Evolutionary conservation across 2,888 invertebrate genomes (phyloP).

Genomic region (Acrobasis consociella): DNA sequence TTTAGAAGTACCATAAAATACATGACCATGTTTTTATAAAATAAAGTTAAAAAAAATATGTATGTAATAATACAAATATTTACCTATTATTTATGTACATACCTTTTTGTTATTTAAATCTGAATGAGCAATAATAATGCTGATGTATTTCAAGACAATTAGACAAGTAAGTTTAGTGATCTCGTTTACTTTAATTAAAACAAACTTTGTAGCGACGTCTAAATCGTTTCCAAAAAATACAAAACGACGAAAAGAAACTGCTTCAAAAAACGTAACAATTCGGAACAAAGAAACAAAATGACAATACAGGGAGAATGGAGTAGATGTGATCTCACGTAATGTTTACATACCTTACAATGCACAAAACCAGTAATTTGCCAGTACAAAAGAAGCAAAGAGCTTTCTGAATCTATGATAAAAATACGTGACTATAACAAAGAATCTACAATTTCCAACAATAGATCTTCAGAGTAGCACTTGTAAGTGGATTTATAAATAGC

Average conservation of each 20-base stretch:
- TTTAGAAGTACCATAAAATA: no score
- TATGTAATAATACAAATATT: no score
- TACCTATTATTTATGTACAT: no score
- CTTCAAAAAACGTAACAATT: slow-evolving; percentile 45
- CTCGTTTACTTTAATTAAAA: slow-evolving; percentile 43
- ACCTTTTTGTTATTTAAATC: no score
- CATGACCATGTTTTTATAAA: no score
- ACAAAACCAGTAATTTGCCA: slow-evolving; percentile 42
- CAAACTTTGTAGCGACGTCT: slow-evolving; percentile 50
- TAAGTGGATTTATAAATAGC: slow-evolving; percentile 59
- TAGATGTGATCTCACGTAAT: slow-evolving; percentile 54
- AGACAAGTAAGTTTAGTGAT: background rate
- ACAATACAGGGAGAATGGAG: slow-evolving; percentile 40
- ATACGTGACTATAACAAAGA: slow-evolving; percentile 38
- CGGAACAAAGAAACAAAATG: slow-evolving; percentile 49
- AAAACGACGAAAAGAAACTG: slow-evolving; percentile 40
- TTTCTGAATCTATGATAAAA: slow-evolving; percentile 33
- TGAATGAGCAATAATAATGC: no score
- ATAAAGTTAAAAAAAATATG: no score
- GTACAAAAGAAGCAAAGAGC: slow-evolving; percentile 32
- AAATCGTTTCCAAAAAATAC: slow-evolving; percentile 40
- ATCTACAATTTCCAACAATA: slow-evolving; percentile 35
- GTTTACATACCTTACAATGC: slow-evolving; percentile 53
- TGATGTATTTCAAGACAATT: no score
- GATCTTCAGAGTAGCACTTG: slow-evolving; percentile 44